Conservation (phyloP, 2,888 invertebrate species). For the Ophraella communa region DNA sequence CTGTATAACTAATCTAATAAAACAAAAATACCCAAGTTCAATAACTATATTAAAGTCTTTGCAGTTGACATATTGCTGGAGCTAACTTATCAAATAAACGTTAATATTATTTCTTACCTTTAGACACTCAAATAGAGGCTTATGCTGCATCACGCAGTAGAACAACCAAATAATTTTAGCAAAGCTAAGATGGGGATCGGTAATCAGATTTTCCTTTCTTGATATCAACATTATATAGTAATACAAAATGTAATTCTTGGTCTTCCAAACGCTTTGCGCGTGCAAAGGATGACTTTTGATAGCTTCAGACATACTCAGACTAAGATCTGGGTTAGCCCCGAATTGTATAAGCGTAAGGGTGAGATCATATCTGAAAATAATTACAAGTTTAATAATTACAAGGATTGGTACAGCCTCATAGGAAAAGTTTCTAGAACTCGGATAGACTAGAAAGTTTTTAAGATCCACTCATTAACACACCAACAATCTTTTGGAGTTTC, state of each 20-base stretch:
- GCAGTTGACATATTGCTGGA: too few relatives aligned
- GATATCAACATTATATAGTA: constrained; percentile 76
- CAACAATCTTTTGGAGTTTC: too few relatives aligned
- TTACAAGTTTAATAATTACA: too few relatives aligned
- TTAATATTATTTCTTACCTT: constrained; percentile 52
- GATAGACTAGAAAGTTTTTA: too few relatives aligned
- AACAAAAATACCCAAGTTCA: too few relatives aligned
- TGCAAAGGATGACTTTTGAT: constrained; percentile 56
- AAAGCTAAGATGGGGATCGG: constrained; percentile 69
- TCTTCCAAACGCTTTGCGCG: constrained; percentile 63
- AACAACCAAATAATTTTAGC: constrained; percentile 71
- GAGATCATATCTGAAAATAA: constrained; percentile 64
- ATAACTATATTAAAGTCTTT: too few relatives aligned
- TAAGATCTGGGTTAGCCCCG: constrained; percentile 76
- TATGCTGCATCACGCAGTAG: constrained; percentile 72
- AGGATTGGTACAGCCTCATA: too few relatives aligned
- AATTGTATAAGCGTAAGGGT: constrained; percentile 75
- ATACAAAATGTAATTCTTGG: constrained; percentile 69
- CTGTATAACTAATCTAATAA: too few relatives aligned
- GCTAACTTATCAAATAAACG: too few relatives aligned
- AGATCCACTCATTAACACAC: too few relatives aligned
- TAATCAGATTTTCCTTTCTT: constrained; percentile 68
- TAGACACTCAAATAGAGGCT: constrained; percentile 72
- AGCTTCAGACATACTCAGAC: constrained; percentile 62
- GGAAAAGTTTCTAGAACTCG: too few relatives aligned